Conservation (phyloP, 2,888 invertebrate genomes). For the Drosophila parthenogenetica region DNA sequence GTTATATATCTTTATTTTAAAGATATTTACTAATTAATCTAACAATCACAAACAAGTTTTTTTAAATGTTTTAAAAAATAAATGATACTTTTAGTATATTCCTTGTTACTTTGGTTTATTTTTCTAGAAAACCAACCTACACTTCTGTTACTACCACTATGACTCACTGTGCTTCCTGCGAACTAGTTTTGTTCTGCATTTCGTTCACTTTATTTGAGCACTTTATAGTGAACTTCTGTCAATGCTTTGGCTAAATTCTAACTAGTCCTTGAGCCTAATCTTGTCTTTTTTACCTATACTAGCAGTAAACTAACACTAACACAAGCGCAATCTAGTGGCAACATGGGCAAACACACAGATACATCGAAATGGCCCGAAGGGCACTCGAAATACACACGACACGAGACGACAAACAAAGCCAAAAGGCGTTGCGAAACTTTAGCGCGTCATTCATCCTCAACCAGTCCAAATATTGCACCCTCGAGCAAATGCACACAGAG, state of each 20-base stretch:
- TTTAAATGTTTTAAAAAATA: no score
- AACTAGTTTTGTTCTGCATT: constrained; percentile 14
- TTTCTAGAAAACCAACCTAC: no score
- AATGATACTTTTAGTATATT: no score
- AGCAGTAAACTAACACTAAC: constrained; percentile 38
- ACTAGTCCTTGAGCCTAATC: constrained; percentile 40
- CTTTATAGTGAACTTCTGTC: neutral
- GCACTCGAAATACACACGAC: constrained; percentile 59
- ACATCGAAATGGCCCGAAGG: constrained; percentile 50
- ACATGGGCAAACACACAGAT: constrained; percentile 53
- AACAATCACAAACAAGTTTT: no score
- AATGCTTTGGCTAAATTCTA: constrained; percentile 4
- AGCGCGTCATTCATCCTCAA: constrained; percentile 77
- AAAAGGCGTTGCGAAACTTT: constrained; percentile 79
- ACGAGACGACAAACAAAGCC: constrained; percentile 69
- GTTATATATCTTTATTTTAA: no score
- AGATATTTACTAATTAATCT: no score
- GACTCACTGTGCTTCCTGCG: neutral
- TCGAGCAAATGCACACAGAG: constrained; percentile 66
- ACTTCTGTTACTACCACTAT: neutral
- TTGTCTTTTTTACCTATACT: constrained; percentile 7
- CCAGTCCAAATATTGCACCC: constrained; percentile 79
- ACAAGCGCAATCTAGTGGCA: constrained; percentile 57
- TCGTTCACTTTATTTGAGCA: neutral
- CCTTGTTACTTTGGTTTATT: no score